Conservation (phyloP, 2,113 vertebrate genomes). For the Scophthalmus maximus region DNA sequence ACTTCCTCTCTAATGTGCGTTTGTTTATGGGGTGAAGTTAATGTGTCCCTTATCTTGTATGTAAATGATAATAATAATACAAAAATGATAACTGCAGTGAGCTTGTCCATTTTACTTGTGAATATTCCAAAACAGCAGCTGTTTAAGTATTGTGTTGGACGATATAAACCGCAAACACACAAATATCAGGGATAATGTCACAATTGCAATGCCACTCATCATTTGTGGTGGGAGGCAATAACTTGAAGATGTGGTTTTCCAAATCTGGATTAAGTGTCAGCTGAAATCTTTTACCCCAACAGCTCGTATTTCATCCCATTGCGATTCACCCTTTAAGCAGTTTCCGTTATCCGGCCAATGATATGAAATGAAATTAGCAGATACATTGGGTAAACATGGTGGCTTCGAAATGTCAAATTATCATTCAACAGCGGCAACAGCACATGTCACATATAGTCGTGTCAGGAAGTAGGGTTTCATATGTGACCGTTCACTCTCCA, state of each 20-base stretch:
- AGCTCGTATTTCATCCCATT: background rate
- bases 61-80: constrained; percentile 1
- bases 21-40: too few species aligned
- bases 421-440: too few species aligned
- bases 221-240: background rate
- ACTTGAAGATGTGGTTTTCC: background rate
- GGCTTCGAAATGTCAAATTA: too few species aligned
- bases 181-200: too few species aligned
- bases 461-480: too few species aligned
- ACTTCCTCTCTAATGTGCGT: too few species aligned
- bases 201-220: background rate
- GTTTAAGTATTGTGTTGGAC: background rate
- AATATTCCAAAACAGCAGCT: background rate
- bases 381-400: background rate
- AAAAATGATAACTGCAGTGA: background rate
- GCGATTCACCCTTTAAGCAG: background rate
- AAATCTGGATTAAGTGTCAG: background rate
- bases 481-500: too few species aligned
- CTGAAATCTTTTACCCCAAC: too few species aligned
- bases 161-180: background rate
- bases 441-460: too few species aligned
- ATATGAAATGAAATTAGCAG: background rate
- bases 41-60: background rate
- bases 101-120: background rate
- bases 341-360: background rate